These are phyloP conservation scores for Syngnathus scovelli DNA, from an alignment of 2,113 vertebrate genomes.

Conservation along the genomic window DNA sequence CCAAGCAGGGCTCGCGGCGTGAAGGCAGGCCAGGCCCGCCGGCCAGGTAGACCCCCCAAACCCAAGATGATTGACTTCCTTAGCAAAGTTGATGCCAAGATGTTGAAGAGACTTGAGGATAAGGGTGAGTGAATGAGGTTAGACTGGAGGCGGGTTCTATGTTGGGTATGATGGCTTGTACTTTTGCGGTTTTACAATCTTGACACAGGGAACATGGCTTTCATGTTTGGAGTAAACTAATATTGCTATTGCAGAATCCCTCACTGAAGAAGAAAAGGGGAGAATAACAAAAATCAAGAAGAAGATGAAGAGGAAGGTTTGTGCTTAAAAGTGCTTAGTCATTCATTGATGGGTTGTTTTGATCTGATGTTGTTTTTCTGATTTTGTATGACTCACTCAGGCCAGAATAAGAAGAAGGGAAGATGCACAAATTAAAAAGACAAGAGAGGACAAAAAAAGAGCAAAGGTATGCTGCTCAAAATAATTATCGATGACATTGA, in stretches of 20 bases:
- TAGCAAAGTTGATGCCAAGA: conserved; percentile 82
- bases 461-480: conserved; percentile 71
- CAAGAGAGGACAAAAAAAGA: conserved; percentile 79
- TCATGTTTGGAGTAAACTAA: not conserved
- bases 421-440: conserved; percentile 78
- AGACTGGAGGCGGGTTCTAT: not conserved
- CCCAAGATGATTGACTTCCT: conserved; percentile 79
- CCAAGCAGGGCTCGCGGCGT: conserved; percentile 56
- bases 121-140: conserved; percentile 74
- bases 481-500: not conserved
- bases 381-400: conserved; percentile 56
- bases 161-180: not conserved
- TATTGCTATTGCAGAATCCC: conserved; percentile 69
- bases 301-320: conserved; percentile 89
- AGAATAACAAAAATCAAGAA: conserved; percentile 90
- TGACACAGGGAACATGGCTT: not conserved
- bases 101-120: conserved; percentile 80
- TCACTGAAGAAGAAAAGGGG: conserved; percentile 86
- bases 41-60: conserved; percentile 88
- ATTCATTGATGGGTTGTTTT: not conserved
- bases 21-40: conserved; percentile 65
- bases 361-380: conserved; percentile 1
- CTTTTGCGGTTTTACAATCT: not conserved
- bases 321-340: not conserved
- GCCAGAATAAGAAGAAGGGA: conserved; percentile 85